Evolutionary conservation across 2,113 vertebrate genomes (phyloP).

Genomic region (Oreochromis niloticus): DNA sequence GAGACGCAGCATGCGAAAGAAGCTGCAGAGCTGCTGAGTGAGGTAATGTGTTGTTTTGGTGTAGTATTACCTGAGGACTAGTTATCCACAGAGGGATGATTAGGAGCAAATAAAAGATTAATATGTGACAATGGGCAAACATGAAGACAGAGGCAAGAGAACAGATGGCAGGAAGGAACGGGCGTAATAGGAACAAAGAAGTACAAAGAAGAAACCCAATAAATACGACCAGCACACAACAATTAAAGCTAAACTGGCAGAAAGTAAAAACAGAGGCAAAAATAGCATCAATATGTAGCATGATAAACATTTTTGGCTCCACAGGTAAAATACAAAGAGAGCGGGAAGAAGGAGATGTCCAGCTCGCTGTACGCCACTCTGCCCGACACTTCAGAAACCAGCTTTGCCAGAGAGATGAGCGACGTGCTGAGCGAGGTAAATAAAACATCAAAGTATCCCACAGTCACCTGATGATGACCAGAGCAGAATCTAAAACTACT

Average conservation of each 20-base stretch:
- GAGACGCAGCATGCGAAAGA: slow-evolving; percentile 59
- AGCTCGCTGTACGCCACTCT: slow-evolving; percentile 78
- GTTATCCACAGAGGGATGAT: background rate
- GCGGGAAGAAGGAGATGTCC: slow-evolving; percentile 69
- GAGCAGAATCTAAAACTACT: background rate
- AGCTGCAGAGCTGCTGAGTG: slow-evolving; percentile 43
- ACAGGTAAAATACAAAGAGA: slow-evolving; percentile 83
- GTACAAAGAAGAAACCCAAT: background rate
- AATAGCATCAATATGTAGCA: rapidly evolving
- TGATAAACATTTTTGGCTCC: rapidly evolving
- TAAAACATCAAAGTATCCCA: background rate
- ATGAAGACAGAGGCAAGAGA: background rate
- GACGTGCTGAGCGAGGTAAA: slow-evolving; percentile 44
- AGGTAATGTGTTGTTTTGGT: background rate
- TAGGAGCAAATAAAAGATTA: background rate
- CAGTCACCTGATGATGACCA: rapidly evolving
- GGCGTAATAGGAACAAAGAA: background rate
- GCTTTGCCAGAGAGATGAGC: slow-evolving; percentile 76
- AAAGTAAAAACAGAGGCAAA: background rate
- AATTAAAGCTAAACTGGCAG: background rate
- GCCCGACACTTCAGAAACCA: slow-evolving; percentile 80
- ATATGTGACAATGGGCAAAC: background rate
- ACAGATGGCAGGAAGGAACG: background rate
- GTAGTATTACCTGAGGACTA: rapidly evolving
- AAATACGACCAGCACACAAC: background rate